These are phyloP conservation scores for Cordilura impudica DNA, from an alignment of 2,888 invertebrate species.

Conservation along the genomic window DNA sequence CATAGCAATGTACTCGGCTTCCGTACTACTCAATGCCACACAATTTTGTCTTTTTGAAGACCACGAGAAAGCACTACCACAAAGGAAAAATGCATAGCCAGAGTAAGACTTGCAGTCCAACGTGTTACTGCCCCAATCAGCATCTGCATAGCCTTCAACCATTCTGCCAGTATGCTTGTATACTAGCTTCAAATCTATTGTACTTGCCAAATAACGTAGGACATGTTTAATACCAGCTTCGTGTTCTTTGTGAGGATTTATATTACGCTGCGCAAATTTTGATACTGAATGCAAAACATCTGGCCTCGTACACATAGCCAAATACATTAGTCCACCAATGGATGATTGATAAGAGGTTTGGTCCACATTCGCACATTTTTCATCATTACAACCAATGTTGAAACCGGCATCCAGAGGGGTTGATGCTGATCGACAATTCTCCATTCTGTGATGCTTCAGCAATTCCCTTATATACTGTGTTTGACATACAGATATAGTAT, in stretches of 20 bases:
- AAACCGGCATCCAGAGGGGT: constrained; percentile 49
- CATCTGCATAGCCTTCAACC: constrained; percentile 37
- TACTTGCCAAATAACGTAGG: constrained; percentile 41
- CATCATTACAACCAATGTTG: constrained; percentile 18
- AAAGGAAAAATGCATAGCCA: constrained; percentile 11
- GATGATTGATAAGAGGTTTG: constrained; percentile 34
- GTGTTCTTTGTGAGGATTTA: constrained; percentile 41
- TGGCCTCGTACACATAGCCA: neutral
- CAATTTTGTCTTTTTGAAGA: constrained; percentile 8
- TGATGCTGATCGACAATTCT: constrained; percentile 27
- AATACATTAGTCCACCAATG: constrained; percentile 49
- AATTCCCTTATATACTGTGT: neutral
- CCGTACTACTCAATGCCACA: constrained; percentile 37
- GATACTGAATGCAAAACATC: constrained; percentile 25
- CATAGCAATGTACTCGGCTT: constrained; percentile 22
- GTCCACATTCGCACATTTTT: constrained; percentile 26
- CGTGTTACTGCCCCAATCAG: constrained; percentile 42
- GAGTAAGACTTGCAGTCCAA: constrained; percentile 37
- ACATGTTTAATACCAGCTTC: constrained; percentile 25
- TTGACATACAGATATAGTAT: neutral
- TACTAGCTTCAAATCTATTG: constrained; percentile 25
- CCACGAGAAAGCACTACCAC: constrained; percentile 18
- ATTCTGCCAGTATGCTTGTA: constrained; percentile 19
- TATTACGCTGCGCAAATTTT: constrained; percentile 49
- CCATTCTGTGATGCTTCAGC: neutral